These are phyloP conservation scores for Zaprionus tsacasi DNA, from an alignment of 1,140 invertebrate genomes.

Conservation along the genomic window DNA sequence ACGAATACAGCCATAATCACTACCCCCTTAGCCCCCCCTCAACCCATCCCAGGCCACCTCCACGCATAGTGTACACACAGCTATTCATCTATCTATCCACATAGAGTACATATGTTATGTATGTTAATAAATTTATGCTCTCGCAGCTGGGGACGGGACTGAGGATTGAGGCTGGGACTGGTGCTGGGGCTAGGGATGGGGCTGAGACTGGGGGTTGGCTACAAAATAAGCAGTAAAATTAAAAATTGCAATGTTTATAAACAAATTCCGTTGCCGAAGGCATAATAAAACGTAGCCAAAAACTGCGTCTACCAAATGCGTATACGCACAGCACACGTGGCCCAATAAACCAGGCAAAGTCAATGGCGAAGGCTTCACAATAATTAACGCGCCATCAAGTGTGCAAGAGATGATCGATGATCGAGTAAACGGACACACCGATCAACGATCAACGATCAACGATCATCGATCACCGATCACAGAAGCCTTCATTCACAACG, in stretches of 20 bases:
- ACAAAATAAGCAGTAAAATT: conserved; percentile 76
- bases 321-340: conserved; percentile 81
- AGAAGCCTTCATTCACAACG: conserved; percentile 11
- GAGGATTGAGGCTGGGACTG: conserved; percentile 19
- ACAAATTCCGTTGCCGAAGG: conserved; percentile 69
- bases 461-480: not conserved
- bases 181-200: not conserved
- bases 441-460: not conserved
- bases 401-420: conserved; percentile 35
- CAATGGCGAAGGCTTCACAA: conserved; percentile 69
- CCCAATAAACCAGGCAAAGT: conserved; percentile 64
- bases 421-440: not conserved
- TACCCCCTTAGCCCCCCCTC: not conserved
- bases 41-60: not conserved
- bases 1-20: not conserved
- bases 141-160: conserved; percentile 52
- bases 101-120: conserved; percentile 24
- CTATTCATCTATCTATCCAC: conserved; percentile 13
- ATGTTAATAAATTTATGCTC: conserved; percentile 57
- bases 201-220: conserved; percentile 24
- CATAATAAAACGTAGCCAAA: conserved; percentile 66
- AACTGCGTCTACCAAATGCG: conserved; percentile 55
- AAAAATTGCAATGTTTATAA: conserved; percentile 83
- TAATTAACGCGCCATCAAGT: conserved; percentile 39
- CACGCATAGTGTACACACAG: not conserved